phyloP scores from a whole-genome alignment of 2,113 vertebrate genomes.

The Corynorhinus townsendii region DNA sequence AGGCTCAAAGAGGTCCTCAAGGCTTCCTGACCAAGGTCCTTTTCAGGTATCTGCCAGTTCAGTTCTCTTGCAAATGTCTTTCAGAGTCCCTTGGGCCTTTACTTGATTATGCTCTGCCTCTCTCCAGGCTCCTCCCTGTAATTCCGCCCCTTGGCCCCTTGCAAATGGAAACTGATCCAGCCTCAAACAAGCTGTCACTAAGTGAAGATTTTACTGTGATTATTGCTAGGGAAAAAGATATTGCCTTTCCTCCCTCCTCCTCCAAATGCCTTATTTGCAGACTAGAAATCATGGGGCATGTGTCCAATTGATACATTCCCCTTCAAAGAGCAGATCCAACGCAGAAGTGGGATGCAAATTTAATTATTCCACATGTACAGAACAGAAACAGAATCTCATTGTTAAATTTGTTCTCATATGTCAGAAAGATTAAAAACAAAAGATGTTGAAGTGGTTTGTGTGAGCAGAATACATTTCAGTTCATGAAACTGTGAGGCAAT shows the following conservation, averaged over 20 bases:
- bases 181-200: slow-evolving; percentile 76
- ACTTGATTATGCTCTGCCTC: slow-evolving; percentile 52
- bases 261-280: slow-evolving; percentile 79
- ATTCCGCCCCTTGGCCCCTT: slow-evolving; percentile 43
- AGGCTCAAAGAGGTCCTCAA: not conserved
- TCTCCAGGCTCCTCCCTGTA: not conserved
- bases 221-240: slow-evolving; percentile 78
- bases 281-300: slow-evolving; percentile 76
- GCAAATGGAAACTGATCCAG: slow-evolving; percentile 76
- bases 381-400: slow-evolving; percentile 83
- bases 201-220: slow-evolving; percentile 79
- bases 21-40: not conserved
- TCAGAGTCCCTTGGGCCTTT: slow-evolving; percentile 45
- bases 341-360: slow-evolving; percentile 82
- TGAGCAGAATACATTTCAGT: slow-evolving; percentile 81
- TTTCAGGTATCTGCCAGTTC: not conserved
- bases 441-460: slow-evolving; percentile 80
- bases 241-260: slow-evolving; percentile 56
- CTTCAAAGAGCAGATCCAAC: slow-evolving; percentile 78
- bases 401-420: slow-evolving; percentile 83
- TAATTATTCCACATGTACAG: slow-evolving; percentile 85
- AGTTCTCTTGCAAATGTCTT: not conserved
- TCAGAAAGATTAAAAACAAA: slow-evolving; percentile 81
- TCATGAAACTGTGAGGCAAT: slow-evolving; percentile 68
- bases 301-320: slow-evolving; percentile 83